Evolutionary conservation across 2,113 vertebrate genomes (phyloP), one percentile per base, ranked within the genome.

Genomic region (Plotosus lineatus): DNA sequence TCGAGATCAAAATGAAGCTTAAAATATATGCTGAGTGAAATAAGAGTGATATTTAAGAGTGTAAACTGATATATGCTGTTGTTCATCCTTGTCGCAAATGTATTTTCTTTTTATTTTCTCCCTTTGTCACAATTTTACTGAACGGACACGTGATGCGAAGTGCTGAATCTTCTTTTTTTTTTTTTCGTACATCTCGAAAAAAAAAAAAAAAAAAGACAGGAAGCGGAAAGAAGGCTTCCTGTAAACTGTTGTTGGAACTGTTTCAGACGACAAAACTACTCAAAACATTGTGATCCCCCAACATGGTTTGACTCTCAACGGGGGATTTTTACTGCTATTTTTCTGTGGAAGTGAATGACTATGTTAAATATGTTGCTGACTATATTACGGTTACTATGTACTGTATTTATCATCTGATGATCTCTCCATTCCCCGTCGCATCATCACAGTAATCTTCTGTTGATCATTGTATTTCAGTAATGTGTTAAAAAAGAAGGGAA

Each of bases 391-490:
- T 83, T 83, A 89, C 75, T 90, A 92, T 91, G 93, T 95, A 94
- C 94, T 94, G 93, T 95, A 92, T 88, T 90, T 93, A 89, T 90
- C 92, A 89, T 82, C 84, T 83, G 85, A 88, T 90, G 92, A 90
- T 90, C 91, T 93, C 92, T 88, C 81, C 92, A 90, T 90, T 91
- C 93, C 93, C 91, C 91, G 71, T 92, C 92, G 90, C 94, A 90
- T 93, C 93, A 91, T 92, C 91, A n/a, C 90, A 92, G 86, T 89
- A 92, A 92, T 93, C 93, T 95, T 91, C 77, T 90, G 92, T 94
- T 95, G 92, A 86, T 91, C 94, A 93, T 94, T 93, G 92, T 94
- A 85, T 94, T 94, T 95, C 93, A 94, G 94, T 96, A 95, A 91
- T 95, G 95, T 96, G 93, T 91, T 93, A 92, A 94, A 93, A 93